A percentile compares a stretch with the other conserved stretches of the same genome.
Conservation (phyloP, 1,140 invertebrate genomes). For the Temnothorax nylanderi region DNA sequence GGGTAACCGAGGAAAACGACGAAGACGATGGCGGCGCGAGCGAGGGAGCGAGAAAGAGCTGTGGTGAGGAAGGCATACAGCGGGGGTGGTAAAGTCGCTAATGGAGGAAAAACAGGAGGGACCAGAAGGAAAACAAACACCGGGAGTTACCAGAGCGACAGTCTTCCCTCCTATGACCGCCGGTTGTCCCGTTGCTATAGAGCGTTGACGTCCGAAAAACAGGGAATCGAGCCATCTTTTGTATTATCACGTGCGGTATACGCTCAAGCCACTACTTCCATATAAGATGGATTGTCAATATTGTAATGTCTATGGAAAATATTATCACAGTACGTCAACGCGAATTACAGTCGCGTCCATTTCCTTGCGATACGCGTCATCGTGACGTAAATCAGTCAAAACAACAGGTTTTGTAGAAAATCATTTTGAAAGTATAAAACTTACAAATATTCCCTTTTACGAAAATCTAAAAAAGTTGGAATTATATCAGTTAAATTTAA, state of each 20-base stretch:
- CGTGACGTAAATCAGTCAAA: not conserved
- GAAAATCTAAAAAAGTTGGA: not conserved
- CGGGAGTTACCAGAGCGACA: constrained; percentile 54
- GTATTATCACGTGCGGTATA: not conserved
- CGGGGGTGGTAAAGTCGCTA: constrained; percentile 71
- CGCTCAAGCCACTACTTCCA: not conserved
- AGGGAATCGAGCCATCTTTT: not conserved
- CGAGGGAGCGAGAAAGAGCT: not conserved
- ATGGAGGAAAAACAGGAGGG: constrained; percentile 81
- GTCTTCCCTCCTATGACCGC: not conserved
- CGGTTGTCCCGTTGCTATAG: not conserved
- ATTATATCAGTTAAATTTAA: not conserved
- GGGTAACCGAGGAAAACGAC: constrained; percentile 70
- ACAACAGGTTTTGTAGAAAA: not conserved
- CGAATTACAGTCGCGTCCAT: not conserved
- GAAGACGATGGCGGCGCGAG: not conserved
- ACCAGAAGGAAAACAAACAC: constrained; percentile 78
- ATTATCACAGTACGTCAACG: not conserved
- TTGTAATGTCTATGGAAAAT: constrained; percentile 1
- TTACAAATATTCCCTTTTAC: not conserved
- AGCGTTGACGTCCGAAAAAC: constrained; percentile 28
- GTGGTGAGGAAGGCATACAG: constrained; percentile 15
- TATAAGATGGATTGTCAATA: constrained; percentile 29
- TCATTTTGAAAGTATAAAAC: not conserved
- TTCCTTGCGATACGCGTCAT: no score